Conservation (phyloP, 2,888 invertebrate genomes). For the Ormyrus labotus region DNA sequence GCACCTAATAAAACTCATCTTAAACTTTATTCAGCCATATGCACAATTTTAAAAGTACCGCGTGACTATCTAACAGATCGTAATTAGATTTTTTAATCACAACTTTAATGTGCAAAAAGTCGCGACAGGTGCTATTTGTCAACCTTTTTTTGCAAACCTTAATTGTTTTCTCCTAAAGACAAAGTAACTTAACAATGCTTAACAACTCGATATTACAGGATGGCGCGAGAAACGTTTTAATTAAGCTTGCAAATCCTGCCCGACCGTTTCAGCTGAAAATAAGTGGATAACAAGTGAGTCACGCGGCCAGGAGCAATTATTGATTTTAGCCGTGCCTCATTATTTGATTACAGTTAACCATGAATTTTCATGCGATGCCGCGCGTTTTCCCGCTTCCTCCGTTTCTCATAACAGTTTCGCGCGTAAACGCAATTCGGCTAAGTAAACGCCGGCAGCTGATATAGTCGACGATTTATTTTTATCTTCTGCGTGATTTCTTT, state of each 20-base stretch:
- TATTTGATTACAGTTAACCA: slow-evolving; percentile 23
- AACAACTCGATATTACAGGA: neutral
- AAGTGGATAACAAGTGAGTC: neutral
- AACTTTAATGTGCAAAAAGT: too few relatives aligned
- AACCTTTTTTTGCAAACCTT: neutral
- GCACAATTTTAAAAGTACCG: too few relatives aligned
- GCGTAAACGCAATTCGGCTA: too few relatives aligned
- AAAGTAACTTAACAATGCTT: neutral
- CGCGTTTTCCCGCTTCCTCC: neutral
- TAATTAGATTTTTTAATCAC: too few relatives aligned
- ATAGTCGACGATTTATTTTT: too few relatives aligned
- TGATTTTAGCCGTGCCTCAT: slow-evolving; percentile 1
- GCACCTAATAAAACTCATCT: too few relatives aligned
- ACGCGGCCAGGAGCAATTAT: neutral
- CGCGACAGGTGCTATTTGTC: too few relatives aligned
- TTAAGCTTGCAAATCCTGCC: slow-evolving; percentile 21
- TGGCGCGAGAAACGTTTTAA: slow-evolving; percentile 35
- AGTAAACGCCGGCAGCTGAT: too few relatives aligned
- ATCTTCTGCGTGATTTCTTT: too few relatives aligned
- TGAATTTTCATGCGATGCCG: slow-evolving; percentile 15
- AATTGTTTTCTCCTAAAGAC: neutral
- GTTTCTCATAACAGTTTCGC: too few relatives aligned
- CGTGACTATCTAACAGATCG: too few relatives aligned
- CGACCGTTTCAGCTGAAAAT: slow-evolving; percentile 8
- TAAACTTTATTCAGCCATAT: too few relatives aligned